Conservation (phyloP, 2,888 invertebrate species). For the Cheilosia impressa region DNA sequence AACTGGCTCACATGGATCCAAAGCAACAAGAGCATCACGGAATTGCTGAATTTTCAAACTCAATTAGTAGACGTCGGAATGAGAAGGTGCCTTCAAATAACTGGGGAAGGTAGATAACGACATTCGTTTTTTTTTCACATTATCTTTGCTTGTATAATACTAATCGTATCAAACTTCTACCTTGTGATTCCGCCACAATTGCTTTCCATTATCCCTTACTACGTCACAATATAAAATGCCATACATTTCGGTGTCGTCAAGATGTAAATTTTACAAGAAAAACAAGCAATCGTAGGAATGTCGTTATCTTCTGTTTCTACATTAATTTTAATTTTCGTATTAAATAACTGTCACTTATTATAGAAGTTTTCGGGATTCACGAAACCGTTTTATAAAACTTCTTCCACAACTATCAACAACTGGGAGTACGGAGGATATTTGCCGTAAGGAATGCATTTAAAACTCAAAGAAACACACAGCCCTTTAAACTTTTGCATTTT, state of each 20-base stretch:
- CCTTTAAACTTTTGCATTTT: background rate
- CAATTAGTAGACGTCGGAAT: conserved; percentile 12
- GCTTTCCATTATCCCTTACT: too few species aligned
- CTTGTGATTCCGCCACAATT: too few species aligned
- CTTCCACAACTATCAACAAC: conserved; percentile 76
- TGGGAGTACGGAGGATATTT: conserved; percentile 79
- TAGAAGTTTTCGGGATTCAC: conserved; percentile 79
- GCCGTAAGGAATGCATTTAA: conserved; percentile 76
- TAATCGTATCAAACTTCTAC: too few species aligned
- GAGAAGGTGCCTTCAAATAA: conserved; percentile 2
- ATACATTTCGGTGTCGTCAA: too few species aligned
- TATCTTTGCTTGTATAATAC: too few species aligned
- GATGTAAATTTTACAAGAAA: too few species aligned
- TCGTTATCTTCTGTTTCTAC: background rate
- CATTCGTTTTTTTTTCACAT: too few species aligned
- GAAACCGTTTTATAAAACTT: conserved; percentile 78
- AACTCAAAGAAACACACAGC: background rate
- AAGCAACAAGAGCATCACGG: background rate
- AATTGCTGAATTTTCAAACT: conserved; percentile 13
- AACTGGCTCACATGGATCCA: conserved; percentile 40
- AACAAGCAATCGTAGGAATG: too few species aligned
- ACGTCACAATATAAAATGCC: too few species aligned
- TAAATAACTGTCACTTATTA: background rate
- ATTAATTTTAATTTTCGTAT: background rate
- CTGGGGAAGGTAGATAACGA: too few species aligned